Evolutionary conservation across 2,113 vertebrate species (phyloP).

Genomic region (Regulus satrapa): DNA sequence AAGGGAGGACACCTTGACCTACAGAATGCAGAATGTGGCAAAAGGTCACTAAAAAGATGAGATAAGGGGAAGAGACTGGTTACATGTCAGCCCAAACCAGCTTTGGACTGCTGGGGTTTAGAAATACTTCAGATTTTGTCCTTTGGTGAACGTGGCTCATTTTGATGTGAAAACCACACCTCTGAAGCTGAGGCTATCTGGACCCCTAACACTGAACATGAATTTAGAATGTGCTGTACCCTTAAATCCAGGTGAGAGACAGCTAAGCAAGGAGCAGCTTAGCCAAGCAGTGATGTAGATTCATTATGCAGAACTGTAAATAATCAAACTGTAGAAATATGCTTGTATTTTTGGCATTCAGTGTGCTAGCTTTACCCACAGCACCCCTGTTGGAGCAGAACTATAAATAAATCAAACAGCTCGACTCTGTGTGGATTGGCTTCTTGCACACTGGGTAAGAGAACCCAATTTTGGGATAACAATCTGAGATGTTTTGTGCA

Average conservation of each 20-base stretch:
- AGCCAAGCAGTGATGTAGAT: background rate
- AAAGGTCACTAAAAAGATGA: background rate
- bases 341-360: background rate
- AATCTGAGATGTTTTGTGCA: background rate
- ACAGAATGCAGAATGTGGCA: background rate
- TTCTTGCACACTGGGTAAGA: background rate
- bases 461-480: background rate
- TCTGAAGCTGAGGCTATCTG: background rate
- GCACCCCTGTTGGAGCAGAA: background rate
- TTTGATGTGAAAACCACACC: background rate
- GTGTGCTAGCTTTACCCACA: background rate
- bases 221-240: background rate
- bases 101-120: background rate
- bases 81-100: background rate
- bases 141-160: background rate
- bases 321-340: background rate
- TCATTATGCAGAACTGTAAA: background rate
- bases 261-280: background rate
- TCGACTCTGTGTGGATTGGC: background rate
- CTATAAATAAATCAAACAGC: background rate
- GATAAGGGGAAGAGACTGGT: background rate
- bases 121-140: background rate
- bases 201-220: background rate
- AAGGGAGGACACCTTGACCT: background rate
- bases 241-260: background rate